Evolutionary conservation across 2,888 invertebrate genomes (phyloP).

Genomic region (Germaria angustata): DNA sequence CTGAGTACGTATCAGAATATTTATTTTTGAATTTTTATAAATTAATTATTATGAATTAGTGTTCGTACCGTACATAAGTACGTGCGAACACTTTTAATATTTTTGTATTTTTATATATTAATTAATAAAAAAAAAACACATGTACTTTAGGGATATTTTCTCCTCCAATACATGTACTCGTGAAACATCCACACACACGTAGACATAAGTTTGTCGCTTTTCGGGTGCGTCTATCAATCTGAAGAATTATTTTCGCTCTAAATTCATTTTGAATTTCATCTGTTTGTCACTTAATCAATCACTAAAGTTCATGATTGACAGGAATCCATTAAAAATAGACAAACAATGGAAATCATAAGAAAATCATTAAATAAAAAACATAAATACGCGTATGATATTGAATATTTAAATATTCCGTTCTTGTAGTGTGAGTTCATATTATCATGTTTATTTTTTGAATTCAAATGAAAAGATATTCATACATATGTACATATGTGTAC

Average conservation of each 20-base stretch:
- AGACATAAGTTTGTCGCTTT: no score
- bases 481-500: background rate
- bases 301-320: conserved; percentile 69
- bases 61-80: no score
- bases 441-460: background rate
- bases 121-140: no score
- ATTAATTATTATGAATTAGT: no score
- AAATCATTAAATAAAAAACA: conserved; percentile 43
- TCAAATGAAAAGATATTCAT: background rate
- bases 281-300: conserved; percentile 72
- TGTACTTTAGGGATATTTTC: no score
- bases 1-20: no score
- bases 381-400: conserved; percentile 16
- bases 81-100: no score
- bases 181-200: background rate
- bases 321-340: conserved; percentile 69
- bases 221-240: conserved; percentile 10
- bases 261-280: conserved; percentile 67
- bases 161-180: no score
- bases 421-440: background rate
- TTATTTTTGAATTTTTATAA: no score
- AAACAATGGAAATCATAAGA: conserved; percentile 58
- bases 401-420: conserved; percentile 33
- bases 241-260: conserved; percentile 41
- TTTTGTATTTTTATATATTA: no score